phyloP scores from a whole-genome alignment of 2,113 vertebrate species.

The Mionectes macconnelli region DNA sequence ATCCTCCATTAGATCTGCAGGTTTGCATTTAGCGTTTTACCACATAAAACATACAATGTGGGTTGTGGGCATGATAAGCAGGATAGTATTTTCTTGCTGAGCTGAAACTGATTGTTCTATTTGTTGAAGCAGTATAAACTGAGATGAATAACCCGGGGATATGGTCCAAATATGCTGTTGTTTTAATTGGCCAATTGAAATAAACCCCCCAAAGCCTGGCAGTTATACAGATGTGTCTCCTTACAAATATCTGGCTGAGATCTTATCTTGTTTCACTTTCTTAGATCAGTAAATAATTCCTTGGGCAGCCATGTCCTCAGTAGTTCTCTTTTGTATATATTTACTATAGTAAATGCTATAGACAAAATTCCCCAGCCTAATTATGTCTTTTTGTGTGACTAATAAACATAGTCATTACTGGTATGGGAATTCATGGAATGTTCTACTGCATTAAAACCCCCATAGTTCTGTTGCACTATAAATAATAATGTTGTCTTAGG shows the following conservation, averaged over 20 bases:
- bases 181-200: not conserved
- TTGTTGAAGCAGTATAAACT: not conserved
- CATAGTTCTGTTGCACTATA: not conserved
- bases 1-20: not conserved
- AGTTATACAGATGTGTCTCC: not conserved
- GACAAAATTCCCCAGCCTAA: not conserved
- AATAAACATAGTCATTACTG: not conserved
- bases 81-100: not conserved
- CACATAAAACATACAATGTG: not conserved
- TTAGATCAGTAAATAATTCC: not conserved
- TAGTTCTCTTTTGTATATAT: not conserved
- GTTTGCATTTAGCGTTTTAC: not conserved
- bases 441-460: not conserved
- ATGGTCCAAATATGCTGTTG: not conserved
- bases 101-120: not conserved
- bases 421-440: not conserved
- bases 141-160: not conserved
- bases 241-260: not conserved
- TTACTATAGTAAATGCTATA: not conserved
- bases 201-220: not conserved
- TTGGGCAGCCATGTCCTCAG: not conserved
- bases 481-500: constrained; percentile 53
- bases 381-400: not conserved
- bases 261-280: not conserved
- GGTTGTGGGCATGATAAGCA: not conserved